Base-by-base conservation (phyloP, 2,113 vertebrate genomes). In the Pyrgilauda ruficollis region DNA sequence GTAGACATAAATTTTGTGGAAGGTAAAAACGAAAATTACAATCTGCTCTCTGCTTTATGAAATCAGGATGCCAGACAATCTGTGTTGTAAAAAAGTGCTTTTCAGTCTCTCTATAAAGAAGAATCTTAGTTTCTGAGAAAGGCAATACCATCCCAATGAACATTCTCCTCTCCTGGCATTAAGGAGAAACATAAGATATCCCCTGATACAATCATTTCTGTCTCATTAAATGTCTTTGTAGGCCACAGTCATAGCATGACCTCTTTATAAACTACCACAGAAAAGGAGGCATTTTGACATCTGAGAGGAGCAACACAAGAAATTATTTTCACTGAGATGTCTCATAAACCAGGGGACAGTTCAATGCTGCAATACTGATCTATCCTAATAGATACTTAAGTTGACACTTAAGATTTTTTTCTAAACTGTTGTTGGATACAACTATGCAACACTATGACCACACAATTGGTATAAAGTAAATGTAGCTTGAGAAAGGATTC, bases 361-460 rank as follows among this genome's bases (percentile, higher is more conserved):
- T 72, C 7, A n/a, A 10, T 47, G 37, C 6, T 49, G 58, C 21
- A 70, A 28, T 52, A 41, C 3, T 27, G 8, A 41, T 43, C 13
- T 11, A 55, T 59, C 53, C 46, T 83, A 74, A 63, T 33, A 41
- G 13, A 41, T 41, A 41, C 39, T 41, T 41, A 74, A 19, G 2
- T 15, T 56, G 30, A 67, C 52, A 16, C 1, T 46, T 59, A 72
- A 69, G 18, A 41, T 49, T 33, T 44, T 3, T 79, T 90, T 61
- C 27, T 53, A 56, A 81, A 74, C 3, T 0, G 0, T 26, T 69
- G 6, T 44, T 77, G 28, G 19, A 26, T 33, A 41, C 10, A 22
- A 35, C 33, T 73, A 26, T 72, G 6, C 16, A 80, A 39, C 3
- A n/a, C 9, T 49, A 6, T 49, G 33, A 9, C 74, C 47, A 63